These are phyloP conservation scores for Turritopsis dohrnii DNA, from an alignment of 30 jellyfish, hydroid and myxozoan genomes.

Conservation along the genomic window DNA sequence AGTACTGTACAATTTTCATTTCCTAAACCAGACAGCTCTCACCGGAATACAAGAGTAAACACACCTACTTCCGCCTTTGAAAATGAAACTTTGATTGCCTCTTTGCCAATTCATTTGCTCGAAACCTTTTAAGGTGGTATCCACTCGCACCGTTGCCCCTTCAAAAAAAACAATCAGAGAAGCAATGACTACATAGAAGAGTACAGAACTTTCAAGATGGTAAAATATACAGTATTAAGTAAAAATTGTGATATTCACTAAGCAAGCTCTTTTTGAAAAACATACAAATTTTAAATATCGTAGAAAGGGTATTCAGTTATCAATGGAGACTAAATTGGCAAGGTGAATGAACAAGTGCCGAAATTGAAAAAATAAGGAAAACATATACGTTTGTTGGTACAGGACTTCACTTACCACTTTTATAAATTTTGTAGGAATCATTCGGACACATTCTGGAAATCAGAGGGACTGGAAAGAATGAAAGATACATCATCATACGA, in stretches of 20 bases:
- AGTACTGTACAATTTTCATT: neutral
- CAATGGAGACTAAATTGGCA: too few species aligned
- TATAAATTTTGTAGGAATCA: constrained; percentile 85
- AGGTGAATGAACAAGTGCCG: too few species aligned
- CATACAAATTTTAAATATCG: too few species aligned
- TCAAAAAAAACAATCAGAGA: neutral
- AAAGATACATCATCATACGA: neutral
- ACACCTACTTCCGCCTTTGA: constrained; percentile 85
- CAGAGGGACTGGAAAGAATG: constrained; percentile 57
- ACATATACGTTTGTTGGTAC: too few species aligned
- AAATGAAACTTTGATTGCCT: constrained; percentile 83
- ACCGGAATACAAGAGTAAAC: neutral
- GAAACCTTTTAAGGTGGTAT: constrained; percentile 87
- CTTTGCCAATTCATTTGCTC: constrained; percentile 98
- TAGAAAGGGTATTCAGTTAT: too few species aligned
- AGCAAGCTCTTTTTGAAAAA: too few species aligned
- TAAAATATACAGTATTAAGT: too few species aligned
- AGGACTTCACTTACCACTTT: constrained; percentile 87
- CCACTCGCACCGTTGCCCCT: constrained; percentile 95
- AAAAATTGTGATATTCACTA: too few species aligned
- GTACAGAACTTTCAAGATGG: too few species aligned
- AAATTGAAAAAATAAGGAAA: too few species aligned
- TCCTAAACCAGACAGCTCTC: neutral
- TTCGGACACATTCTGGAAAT: constrained; percentile 95
- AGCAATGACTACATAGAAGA: too few species aligned